phyloP scores from a whole-genome alignment of 2,113 vertebrate species.

The Turnix velox region DNA sequence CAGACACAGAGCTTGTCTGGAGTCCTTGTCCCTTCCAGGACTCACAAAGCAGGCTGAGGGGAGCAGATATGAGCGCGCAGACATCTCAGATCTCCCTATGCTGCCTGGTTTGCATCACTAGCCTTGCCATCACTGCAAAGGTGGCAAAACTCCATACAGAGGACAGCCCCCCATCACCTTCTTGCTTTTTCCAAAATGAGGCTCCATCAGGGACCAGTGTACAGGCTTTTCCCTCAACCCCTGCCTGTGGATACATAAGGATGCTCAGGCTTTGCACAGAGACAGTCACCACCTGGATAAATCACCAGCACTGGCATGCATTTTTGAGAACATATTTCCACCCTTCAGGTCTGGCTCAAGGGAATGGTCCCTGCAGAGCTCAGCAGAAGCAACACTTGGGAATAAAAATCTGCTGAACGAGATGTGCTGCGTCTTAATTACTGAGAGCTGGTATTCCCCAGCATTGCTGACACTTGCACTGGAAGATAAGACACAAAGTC shows the following conservation, averaged over 20 bases:
- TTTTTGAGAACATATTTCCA: not conserved
- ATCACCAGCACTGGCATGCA: accelerated
- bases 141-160: not conserved
- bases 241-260: not conserved
- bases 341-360: not conserved
- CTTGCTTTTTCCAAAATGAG: not conserved
- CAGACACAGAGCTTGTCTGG: accelerated
- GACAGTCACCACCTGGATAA: not conserved
- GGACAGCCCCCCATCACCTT: not conserved
- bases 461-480: accelerated
- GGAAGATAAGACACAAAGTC: not conserved
- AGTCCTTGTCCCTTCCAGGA: not conserved
- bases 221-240: not conserved
- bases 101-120: not conserved
- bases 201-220: not conserved
- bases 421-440: not conserved
- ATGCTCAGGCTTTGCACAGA: not conserved
- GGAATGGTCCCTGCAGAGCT: not conserved
- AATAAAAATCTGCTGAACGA: not conserved
- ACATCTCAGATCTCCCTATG: not conserved
- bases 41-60: not conserved
- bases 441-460: not conserved
- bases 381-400: not conserved
- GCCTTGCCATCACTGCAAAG: not conserved
- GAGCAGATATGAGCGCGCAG: not conserved